Conservation (phyloP, 2,797 vertebrate species). For the Rhabdophis nuchalis region DNA sequence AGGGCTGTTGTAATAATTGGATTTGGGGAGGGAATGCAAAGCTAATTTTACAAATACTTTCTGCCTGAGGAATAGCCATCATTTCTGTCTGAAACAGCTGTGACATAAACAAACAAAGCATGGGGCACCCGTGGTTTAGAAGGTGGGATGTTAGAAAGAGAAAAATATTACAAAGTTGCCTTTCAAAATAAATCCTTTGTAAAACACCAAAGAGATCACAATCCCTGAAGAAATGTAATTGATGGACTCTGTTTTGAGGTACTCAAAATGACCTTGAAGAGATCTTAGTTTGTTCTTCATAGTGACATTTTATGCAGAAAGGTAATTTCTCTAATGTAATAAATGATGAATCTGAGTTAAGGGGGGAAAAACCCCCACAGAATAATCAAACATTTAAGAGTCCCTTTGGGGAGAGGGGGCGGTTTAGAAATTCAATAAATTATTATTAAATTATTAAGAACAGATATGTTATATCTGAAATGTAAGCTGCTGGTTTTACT, state of each 20-base stretch:
- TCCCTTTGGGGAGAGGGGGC: too few relatives aligned
- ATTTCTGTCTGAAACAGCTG: constrained; percentile 53
- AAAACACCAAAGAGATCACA: constrained; percentile 38
- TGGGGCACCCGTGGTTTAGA: constrained; percentile 14
- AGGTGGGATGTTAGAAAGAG: background rate
- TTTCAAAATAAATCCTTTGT: constrained; percentile 38
- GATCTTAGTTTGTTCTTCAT: constrained; percentile 53
- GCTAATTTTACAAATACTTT: constrained; percentile 41
- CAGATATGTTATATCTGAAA: constrained; percentile 43
- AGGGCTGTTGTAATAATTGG: constrained; percentile 50
- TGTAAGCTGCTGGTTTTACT: constrained; percentile 38
- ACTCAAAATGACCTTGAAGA: constrained; percentile 31
- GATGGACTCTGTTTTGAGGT: constrained; percentile 26
- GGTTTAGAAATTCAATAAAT: too few relatives aligned
- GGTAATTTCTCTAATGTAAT: background rate
- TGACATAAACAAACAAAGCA: constrained; percentile 6
- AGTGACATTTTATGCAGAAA: constrained; percentile 34
- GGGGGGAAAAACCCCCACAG: constrained; percentile 34
- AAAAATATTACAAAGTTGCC: background rate
- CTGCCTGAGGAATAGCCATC: constrained; percentile 45
- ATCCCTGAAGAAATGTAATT: constrained; percentile 35
- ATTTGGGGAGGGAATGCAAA: constrained; percentile 52
- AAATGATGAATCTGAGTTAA: constrained; percentile 45
- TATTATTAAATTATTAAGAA: too few relatives aligned
- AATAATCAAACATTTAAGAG: constrained; percentile 25